Conservation (phyloP, 2,113 vertebrate species). For the Talpa occidentalis region DNA sequence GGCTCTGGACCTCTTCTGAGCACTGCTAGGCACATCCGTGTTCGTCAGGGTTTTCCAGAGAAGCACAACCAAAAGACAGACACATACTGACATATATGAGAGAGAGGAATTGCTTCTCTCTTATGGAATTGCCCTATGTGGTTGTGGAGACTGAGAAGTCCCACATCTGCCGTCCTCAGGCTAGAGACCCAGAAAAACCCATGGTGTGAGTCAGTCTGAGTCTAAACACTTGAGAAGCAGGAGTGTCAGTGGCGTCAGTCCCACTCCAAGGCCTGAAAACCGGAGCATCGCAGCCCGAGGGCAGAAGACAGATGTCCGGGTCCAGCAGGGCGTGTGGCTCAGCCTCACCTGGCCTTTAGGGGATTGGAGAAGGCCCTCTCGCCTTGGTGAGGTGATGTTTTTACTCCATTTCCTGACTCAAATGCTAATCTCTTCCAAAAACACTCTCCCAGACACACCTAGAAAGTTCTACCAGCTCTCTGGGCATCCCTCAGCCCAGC, state of each 20-base stretch:
- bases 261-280: background rate
- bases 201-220: background rate
- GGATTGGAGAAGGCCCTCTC: background rate
- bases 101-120: background rate
- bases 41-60: background rate
- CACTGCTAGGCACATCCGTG: background rate
- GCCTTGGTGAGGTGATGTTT: background rate
- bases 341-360: background rate
- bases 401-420: background rate
- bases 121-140: background rate
- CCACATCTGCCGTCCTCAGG: background rate
- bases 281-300: background rate
- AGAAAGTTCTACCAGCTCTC: background rate
- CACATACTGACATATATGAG: rapidly evolving
- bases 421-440: background rate
- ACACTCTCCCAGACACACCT: background rate
- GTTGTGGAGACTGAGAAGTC: background rate
- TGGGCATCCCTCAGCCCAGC: background rate
- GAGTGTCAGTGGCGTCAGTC: too few relatives aligned
- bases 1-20: background rate
- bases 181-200: background rate
- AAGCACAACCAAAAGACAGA: background rate
- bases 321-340: background rate
- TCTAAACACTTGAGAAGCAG: background rate
- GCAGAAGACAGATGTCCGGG: background rate